Evolutionary conservation across 2,888 invertebrate species (phyloP), one percentile per base, ranked within the genome.

Genomic region (Kuschelorhynchus macadamiae): DNA sequence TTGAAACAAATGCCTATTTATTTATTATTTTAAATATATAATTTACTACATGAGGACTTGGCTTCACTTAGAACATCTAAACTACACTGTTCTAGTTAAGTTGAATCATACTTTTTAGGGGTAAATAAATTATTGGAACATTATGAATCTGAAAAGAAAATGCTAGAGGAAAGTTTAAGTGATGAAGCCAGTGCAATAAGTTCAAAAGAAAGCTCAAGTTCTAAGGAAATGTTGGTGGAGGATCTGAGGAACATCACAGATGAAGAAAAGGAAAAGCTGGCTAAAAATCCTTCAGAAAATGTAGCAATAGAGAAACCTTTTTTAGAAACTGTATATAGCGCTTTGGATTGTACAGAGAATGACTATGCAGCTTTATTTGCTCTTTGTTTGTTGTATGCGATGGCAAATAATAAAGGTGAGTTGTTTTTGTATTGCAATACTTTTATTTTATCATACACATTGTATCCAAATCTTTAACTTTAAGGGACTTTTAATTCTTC

Each of bases 361-460:
- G 98, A 99, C 86, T 98, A 98, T 81, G 90, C 94, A 46, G 92
- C 97, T 4, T 86, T 99, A 67, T 95, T 98, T 82, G 92, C 94
- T 2, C 86, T 98, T 12, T 95, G 97, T 83, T 86, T 98, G 67
- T 88, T 98, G 39, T 97, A 96, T 82, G 96, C 98, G 11, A 89
- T 98, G 84, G 93, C 94, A 67, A 94, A 94, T 81, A 99, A 98
- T 85, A 89, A 90, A 90, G 97, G 98, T 97, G 85, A 84, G 57
- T 11, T 46, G 8, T 47, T 32, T 21, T 36, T 12, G 8, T 12
- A 14, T 30, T 30, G 8, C 7, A 5, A 8, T 2, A 4, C 3
- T 25, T 30, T 30, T 30, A 9, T 9, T 30, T 30, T 30, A 30
- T 7, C 30, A 30, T 36, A 11, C 47, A 47, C 11, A 47, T 47